A percentile compares a stretch with the other conserved stretches of the same genome.
phyloP scores from a whole-genome alignment of 2,113 vertebrate species.

The Crotalus viridis region DNA sequence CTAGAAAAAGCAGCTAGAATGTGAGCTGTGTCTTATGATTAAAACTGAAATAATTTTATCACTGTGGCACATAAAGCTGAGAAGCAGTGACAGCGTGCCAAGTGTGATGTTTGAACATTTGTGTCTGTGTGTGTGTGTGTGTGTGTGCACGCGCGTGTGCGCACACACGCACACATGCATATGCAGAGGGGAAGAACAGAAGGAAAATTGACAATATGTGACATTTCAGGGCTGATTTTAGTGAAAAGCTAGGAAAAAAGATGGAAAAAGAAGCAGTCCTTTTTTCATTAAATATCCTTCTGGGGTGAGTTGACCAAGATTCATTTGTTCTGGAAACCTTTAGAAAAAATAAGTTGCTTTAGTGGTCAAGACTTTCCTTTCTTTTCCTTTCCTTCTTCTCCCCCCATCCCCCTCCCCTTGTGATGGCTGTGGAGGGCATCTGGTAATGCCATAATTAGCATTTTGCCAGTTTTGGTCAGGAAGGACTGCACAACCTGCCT shows the following conservation, averaged over 20 bases:
- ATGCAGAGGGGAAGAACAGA: background rate
- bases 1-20: conserved; percentile 20
- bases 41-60: conserved; percentile 40
- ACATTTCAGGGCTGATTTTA: background rate
- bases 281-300: background rate
- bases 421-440: background rate
- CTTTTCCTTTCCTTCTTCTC: no score
- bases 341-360: background rate
- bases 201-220: background rate
- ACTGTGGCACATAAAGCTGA: conserved; percentile 18
- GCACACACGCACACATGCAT: rapidly evolving
- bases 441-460: background rate
- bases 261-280: background rate
- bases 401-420: no score
- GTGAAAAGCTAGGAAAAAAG: background rate
- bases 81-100: conserved; percentile 9
- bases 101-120: background rate
- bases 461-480: background rate
- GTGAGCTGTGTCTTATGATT: conserved; percentile 37
- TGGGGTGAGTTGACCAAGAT: background rate
- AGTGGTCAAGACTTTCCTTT: background rate
- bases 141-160: rapidly evolving
- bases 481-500: background rate
- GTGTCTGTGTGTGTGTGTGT: background rate
- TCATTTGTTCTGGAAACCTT: background rate